Evolutionary conservation across 2,113 vertebrate species (phyloP), one percentile per base, ranked within the genome.

Genomic region (Paralichthys olivaceus): DNA sequence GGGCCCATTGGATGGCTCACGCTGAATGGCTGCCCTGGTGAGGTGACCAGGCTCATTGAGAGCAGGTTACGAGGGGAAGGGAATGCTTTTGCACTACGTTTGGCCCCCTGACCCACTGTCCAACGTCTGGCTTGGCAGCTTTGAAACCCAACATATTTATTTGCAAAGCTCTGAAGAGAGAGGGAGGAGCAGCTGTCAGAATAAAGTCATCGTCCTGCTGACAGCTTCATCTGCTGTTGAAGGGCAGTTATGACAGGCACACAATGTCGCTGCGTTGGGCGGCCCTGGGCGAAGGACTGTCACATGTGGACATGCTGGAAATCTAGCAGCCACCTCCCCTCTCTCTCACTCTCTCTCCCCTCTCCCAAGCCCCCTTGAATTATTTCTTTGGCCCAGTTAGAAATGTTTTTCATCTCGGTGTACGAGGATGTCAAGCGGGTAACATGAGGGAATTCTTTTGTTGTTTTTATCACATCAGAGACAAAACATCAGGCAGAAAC

Each of bases 121-220:
- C 90, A 86, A 57, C 82, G 75, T 87, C 89, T 81, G 90, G 82
- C 84, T 79, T 77, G 77, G 86, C 88, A 79, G 87, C 87, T 91
- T 88, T 92, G 87, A 91, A 75, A 82, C 69, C 55, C 82, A 75
- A 92, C 91, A 90, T 93, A 92, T 93, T 93, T 92, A 92, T 93
- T 88, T 91, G 85, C 75, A 12, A 28, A 28, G 66, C 69, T 81
- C 55, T 91, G 90, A 91, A 87, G 87, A 77, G 88, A 89, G 86
- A 85, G 88, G 91, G 89, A 32, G 90, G 88, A 88, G 88, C 74
- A 28, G 69, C 85, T 91, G 92, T 93, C 91, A 90, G 86, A 73
- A 82, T 66, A 80, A 89, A 90, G 89, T 91, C 90, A 84, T 85
- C 80, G 79, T 74, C 84, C 87, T n/a, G 82, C 87, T 92, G 92